Evolutionary conservation across 2,888 invertebrate genomes (phyloP), one percentile per base, ranked within the genome.

Genomic region (Acleris sparsana): DNA sequence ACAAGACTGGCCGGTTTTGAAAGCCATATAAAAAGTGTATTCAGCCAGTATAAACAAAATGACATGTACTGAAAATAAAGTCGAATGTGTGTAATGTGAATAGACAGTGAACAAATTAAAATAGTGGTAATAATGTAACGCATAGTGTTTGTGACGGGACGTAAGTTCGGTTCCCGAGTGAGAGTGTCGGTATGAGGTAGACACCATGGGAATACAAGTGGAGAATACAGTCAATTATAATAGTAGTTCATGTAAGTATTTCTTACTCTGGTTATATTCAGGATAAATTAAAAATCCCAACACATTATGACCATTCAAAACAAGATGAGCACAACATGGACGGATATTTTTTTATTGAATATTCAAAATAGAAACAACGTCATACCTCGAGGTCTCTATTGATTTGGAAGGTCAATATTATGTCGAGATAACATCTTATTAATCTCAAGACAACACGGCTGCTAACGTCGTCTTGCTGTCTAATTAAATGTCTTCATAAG

Each of bases 141-240:
- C 49, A 39, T 72, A 71, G 77, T 76, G 77, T 65, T 67, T 67
- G 69, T 71, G 70, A 67, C 71, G 73, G 71, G 68, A 49, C 65
- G 53, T 9, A 18, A 43, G 70, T 70, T 71, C 22, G 22, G 49
- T 46, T 66, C 65, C 61, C 65, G 59, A 53, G 67, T 72, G 71
- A 57, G 58, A 57, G 58, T 63, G 59, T 67, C 63, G 62, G 71
- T 73, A 73, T 73, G 71, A 75, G 75, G 74, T 75, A 77, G 70
- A 44, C 73, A 86, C 74, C 76, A 92, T 92, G 92, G 91, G 91
- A 75, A 92, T 92, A 83, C 92, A 92, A 82, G 89, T 92, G 80
- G 92, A 92, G 72, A 91, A 84, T 82, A 84, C 82, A 79, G 85
- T 91, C 70, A 85, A 81, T 79, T 92, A 91, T 81, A 90, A 82